Percentiles rank a stretch among this genome's conserved stretches.
These are phyloP conservation scores for Myotis yumanensis DNA, from an alignment of 2,113 vertebrate genomes.

Conservation along the genomic window DNA sequence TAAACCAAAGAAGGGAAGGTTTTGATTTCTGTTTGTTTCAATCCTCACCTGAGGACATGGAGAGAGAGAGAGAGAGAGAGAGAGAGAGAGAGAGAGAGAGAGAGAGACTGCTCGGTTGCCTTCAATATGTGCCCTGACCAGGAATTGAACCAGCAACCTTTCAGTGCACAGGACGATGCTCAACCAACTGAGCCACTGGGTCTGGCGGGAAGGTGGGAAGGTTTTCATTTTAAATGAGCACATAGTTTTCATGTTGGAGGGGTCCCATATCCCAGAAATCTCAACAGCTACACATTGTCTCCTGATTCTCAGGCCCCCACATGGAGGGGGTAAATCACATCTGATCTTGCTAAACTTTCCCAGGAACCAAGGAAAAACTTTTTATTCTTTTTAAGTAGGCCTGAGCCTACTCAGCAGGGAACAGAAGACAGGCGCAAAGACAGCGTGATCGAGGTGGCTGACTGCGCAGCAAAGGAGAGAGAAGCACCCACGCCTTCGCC, in stretches of 20 bases:
- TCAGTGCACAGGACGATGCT: not conserved
- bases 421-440: fast-evolving
- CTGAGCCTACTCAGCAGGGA: not conserved
- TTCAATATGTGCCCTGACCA: not conserved
- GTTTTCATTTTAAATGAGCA: not conserved
- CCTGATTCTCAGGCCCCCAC: not conserved
- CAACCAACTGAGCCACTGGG: too few species aligned
- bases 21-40: not conserved
- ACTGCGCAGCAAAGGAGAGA: not conserved
- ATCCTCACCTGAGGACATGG: not conserved
- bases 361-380: not conserved
- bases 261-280: not conserved
- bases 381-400: not conserved
- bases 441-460: fast-evolving
- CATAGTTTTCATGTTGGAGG: not conserved
- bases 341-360: not conserved
- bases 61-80: not conserved
- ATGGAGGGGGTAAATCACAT: not conserved
- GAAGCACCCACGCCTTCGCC: not conserved
- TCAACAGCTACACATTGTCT: not conserved
- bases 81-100: not conserved
- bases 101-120: not conserved
- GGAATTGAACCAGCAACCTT: not conserved
- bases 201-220: not conserved
- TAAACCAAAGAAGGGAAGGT: not conserved